These are phyloP conservation scores for Kradibia gibbosae DNA, from an alignment of 1,140 invertebrate genomes.

Conservation along the genomic window DNA sequence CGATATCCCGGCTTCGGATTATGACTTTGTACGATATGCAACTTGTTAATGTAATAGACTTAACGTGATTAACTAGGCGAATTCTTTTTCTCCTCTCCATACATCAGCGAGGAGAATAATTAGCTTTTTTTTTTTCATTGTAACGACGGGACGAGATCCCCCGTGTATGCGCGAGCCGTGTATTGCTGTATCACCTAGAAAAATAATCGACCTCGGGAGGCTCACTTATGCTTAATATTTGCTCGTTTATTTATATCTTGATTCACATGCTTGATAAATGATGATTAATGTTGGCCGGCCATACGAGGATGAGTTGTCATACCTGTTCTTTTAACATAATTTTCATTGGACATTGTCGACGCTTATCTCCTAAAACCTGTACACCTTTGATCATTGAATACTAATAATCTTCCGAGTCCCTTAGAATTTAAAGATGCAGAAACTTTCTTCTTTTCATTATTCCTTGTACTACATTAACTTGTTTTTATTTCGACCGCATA, in stretches of 20 bases:
- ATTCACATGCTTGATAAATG: constrained; percentile 21
- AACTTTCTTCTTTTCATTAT: background rate
- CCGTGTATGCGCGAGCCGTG: constrained; percentile 5
- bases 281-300: constrained; percentile 29
- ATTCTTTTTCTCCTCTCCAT: constrained; percentile 2
- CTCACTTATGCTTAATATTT: constrained; percentile 15
- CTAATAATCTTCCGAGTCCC: no score
- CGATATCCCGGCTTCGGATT: constrained; percentile 4
- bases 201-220: constrained; percentile 26
- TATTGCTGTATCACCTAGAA: background rate
- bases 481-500: no score
- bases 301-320: background rate
- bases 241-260: constrained; percentile 3
- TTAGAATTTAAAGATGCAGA: background rate
- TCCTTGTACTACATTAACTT: no score
- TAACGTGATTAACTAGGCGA: constrained; percentile 34
- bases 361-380: background rate
- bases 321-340: background rate
- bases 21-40: constrained; percentile 25
- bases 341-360: background rate
- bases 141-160: background rate
- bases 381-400: no score
- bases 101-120: constrained; percentile 30
- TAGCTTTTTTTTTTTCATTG: constrained; percentile 19
- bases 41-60: constrained; percentile 34